Base-by-base conservation (phyloP, 1,140 invertebrate species). In the Pseudomyrmex pallidus region DNA sequence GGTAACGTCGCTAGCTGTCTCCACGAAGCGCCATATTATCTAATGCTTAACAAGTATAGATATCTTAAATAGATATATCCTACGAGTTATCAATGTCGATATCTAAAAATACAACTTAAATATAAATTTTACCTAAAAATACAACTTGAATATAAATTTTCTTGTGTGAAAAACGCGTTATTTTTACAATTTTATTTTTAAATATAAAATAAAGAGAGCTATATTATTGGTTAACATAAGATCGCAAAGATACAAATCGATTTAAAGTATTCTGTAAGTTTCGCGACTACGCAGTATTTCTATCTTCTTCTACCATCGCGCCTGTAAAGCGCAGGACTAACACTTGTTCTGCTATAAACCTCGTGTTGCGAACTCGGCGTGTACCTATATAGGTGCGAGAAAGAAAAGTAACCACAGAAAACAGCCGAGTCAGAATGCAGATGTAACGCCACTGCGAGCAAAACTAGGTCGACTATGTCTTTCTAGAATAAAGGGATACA, bases 391-490 rank as follows among this genome's bases (percentile, higher is more conserved):
- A 70, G 54, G 57, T 44, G 44, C 63, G 52, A 35, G 54, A 57
- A 70, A 78, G 76, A 78, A 35, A 35, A 80, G 25, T 52, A n/a
- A 17, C 35, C 57, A 25, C 25, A 22, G 17, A 54, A 54, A 50
- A 56, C 48, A 7, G 52, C 22, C 48, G 20, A 63, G 54, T 54
- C 61, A 22, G 61, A 83, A 83, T 77, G 73, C 62, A 77, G 61
- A 74, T 22, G 59, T 35, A 22, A n/a, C 70, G 57, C 80, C 20
- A 17, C 35, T 35, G 35, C 35, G 35, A 35, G 61, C 50, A 35
- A 66, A 83, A 83, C 72, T 83, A 48, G 80, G 80, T 83, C 80
- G 73, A 57, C 73, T 54, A 48, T 64, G 50, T 50, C 15, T 35
- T 82, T 57, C 54, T 59, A 76, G 61, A 74, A 50, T 50, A 50